Conservation (phyloP, 2,888 invertebrate species). For the Apamea epomidion region DNA sequence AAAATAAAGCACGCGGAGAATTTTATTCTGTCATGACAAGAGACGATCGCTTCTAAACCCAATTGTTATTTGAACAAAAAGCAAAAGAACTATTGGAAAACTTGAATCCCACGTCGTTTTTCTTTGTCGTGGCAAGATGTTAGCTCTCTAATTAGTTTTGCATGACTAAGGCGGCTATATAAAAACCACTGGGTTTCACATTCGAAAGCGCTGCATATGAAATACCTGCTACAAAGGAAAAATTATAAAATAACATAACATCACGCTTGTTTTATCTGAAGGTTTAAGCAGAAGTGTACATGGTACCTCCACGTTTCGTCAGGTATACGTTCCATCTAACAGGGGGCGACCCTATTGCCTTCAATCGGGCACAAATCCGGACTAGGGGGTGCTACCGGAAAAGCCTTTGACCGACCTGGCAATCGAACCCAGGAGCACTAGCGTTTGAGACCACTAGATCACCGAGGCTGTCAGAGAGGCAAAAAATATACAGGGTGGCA, state of each 20-base stretch:
- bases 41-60: conserved; percentile 37
- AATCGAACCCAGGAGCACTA: not conserved
- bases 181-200: conserved; percentile 80
- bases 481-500: conserved; percentile 27
- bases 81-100: conserved; percentile 67
- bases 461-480: not conserved
- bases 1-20: conserved; percentile 40
- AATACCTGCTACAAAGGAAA: conserved; percentile 62
- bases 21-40: conserved; percentile 31
- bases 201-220: conserved; percentile 80
- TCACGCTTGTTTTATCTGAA: not conserved
- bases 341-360: not conserved
- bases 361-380: not conserved
- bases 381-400: not conserved
- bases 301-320: too few species aligned
- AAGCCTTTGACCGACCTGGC: not conserved
- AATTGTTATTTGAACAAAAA: conserved; percentile 58
- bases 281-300: not conserved
- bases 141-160: conserved; percentile 82
- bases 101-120: conserved; percentile 71
- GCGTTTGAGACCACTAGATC: not conserved
- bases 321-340: too few species aligned
- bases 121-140: conserved; percentile 55
- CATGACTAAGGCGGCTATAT: conserved; percentile 80
- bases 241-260: not conserved